Evolutionary conservation across 2,113 vertebrate genomes (phyloP).

Genomic region (Ictalurus punctatus): DNA sequence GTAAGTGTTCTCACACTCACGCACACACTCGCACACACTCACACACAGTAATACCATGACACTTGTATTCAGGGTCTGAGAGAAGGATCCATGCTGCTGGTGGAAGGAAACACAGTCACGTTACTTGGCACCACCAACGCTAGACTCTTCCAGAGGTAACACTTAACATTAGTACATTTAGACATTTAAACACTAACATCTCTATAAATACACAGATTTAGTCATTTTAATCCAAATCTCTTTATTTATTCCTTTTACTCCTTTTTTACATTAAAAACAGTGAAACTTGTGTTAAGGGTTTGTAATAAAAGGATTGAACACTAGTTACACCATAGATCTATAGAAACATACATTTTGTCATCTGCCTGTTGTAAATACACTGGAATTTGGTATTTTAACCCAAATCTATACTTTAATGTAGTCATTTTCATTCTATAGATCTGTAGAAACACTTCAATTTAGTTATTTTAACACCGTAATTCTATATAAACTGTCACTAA

Average conservation of each 20-base stretch:
- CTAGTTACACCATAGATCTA: not conserved
- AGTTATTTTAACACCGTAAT: too few species aligned
- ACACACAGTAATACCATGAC: not conserved
- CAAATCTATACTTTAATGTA: too few species aligned
- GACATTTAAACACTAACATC: too few species aligned
- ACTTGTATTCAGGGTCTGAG: slow-evolving; percentile 74
- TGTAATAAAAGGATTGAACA: too few species aligned
- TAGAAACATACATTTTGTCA: not conserved
- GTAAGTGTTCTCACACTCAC: slow-evolving; percentile 63
- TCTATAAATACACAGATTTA: too few species aligned
- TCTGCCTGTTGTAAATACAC: too few species aligned
- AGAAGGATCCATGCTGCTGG: slow-evolving; percentile 82
- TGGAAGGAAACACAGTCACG: slow-evolving; percentile 80
- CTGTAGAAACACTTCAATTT: not conserved
- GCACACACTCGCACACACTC: not conserved
- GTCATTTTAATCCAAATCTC: too few species aligned
- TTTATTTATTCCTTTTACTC: too few species aligned
- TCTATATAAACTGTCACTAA: not conserved
- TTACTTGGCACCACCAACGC: slow-evolving; percentile 80
- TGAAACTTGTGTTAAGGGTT: not conserved
- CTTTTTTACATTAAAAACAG: not conserved
- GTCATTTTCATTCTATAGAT: too few species aligned
- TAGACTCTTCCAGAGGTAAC: slow-evolving; percentile 80
- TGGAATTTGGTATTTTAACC: too few species aligned
- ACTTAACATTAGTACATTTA: not conserved